phyloP scores from a whole-genome alignment of 2,888 invertebrate genomes.

The Lasioglossum leucozonium region DNA sequence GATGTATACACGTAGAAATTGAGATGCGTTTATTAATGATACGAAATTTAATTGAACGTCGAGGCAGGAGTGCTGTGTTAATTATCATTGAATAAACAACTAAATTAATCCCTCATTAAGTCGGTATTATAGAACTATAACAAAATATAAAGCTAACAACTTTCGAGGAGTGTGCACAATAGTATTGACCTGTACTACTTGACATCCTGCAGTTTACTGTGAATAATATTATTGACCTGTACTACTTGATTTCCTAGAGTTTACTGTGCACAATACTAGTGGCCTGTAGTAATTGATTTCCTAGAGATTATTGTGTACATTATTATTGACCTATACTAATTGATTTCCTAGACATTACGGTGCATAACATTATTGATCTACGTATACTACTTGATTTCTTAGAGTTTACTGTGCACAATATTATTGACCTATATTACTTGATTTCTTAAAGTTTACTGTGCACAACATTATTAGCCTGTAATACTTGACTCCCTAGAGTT shows the following conservation, averaged over 20 bases:
- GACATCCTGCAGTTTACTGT: neutral
- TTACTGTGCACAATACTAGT: neutral
- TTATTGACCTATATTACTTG: neutral
- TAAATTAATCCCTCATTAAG: too few species aligned
- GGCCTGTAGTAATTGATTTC: too few species aligned
- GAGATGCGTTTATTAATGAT: neutral
- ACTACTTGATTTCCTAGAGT: neutral
- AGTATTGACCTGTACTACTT: neutral
- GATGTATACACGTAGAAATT: neutral
- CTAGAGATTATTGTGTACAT: neutral
- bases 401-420: too few species aligned
- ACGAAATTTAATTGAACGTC: neutral
- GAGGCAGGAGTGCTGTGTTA: neutral
- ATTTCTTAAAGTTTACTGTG: neutral
- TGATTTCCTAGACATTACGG: neutral
- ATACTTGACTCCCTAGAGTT: neutral
- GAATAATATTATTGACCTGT: neutral
- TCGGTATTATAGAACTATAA: neutral
- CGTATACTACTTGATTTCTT: too few species aligned
- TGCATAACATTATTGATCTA: neutral
- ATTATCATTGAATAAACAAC: constrained; percentile 3
- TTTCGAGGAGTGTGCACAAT: neutral
- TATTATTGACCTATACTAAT: neutral
- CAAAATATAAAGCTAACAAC: neutral
- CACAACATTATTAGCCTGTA: neutral